A percentile compares a stretch with the other conserved stretches of the same genome.
Evolutionary conservation across 2,888 invertebrate genomes (phyloP).

Genomic region (Melangyna quadrimaculata): DNA sequence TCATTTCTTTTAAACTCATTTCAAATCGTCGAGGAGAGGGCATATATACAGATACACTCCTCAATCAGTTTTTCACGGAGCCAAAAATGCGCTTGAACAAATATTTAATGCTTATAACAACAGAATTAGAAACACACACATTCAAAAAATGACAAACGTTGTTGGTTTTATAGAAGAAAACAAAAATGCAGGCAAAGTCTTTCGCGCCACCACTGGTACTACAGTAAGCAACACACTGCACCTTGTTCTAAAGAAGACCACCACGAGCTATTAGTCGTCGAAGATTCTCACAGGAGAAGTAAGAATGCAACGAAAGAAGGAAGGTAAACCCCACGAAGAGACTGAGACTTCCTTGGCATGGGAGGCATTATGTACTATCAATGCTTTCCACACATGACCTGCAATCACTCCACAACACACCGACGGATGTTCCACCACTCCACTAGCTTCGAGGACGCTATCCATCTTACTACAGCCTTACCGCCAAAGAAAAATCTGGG

Average conservation of each 20-base stretch:
- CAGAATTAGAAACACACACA: conserved; percentile 38
- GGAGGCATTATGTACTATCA: conserved; percentile 32
- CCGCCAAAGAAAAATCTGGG: conserved; percentile 51
- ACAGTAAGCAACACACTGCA: conserved; percentile 14
- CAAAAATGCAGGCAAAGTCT: conserved; percentile 40
- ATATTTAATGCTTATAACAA: conserved; percentile 60
- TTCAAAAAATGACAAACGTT: conserved; percentile 12
- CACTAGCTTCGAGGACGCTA: conserved; percentile 3
- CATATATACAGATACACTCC: neutral
- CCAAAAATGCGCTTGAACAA: conserved; percentile 62
- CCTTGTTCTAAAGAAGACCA: conserved; percentile 37
- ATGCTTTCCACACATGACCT: conserved; percentile 61
- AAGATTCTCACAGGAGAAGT: neutral
- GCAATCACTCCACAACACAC: conserved; percentile 48
- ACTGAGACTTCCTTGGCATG: conserved; percentile 8
- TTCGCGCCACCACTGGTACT: conserved; percentile 22
- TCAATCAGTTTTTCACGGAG: conserved; percentile 47
- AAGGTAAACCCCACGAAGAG: conserved; percentile 38
- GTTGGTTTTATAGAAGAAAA: neutral
- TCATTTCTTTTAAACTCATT: conserved; percentile 21
- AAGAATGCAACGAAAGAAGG: neutral
- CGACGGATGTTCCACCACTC: neutral
- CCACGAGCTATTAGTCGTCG: conserved; percentile 33
- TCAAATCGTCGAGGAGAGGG: neutral
- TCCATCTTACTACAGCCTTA: neutral